phyloP scores from a whole-genome alignment of 2,888 invertebrate species.

The Oscheius sp. region DNA sequence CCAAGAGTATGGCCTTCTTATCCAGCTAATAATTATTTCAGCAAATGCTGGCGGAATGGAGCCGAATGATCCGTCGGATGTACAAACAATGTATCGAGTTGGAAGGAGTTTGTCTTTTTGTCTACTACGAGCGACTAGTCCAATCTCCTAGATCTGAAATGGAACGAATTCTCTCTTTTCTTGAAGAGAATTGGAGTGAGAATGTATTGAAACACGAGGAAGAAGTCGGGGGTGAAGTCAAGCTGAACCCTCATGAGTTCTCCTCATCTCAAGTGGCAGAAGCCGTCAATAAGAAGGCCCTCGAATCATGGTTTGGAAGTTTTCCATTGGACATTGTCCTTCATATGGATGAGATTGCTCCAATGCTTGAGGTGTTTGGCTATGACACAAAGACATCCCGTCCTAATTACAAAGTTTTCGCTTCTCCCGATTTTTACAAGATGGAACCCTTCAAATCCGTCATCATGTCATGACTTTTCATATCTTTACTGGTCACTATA shows the following conservation, averaged over 20 bases:
- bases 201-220: conserved; percentile 72
- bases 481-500: too few relatives aligned
- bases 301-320: conserved; percentile 44
- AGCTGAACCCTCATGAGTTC: conserved; percentile 74
- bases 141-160: conserved; percentile 88
- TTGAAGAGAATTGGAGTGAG: conserved; percentile 91
- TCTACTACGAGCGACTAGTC: conserved; percentile 95
- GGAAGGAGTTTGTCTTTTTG: conserved; percentile 69
- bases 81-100: conserved; percentile 81
- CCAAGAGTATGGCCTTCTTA: conserved; percentile 16
- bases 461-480: neutral
- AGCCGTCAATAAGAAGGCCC: conserved; percentile 35
- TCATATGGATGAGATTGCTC: conserved; percentile 34
- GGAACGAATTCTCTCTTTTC: conserved; percentile 84
- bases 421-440: conserved; percentile 11
- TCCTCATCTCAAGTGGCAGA: conserved; percentile 46
- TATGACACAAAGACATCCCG: conserved; percentile 10
- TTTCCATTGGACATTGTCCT: conserved; percentile 33
- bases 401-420: conserved; percentile 18
- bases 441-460: neutral
- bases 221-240: conserved; percentile 42
- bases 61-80: conserved; percentile 81
- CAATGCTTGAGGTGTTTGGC: conserved; percentile 30
- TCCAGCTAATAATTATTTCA: conserved; percentile 74
- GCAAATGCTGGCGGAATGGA: conserved; percentile 93